Base-by-base conservation (phyloP, 2,797 vertebrate species). In the Cheracebus regulus region DNA sequence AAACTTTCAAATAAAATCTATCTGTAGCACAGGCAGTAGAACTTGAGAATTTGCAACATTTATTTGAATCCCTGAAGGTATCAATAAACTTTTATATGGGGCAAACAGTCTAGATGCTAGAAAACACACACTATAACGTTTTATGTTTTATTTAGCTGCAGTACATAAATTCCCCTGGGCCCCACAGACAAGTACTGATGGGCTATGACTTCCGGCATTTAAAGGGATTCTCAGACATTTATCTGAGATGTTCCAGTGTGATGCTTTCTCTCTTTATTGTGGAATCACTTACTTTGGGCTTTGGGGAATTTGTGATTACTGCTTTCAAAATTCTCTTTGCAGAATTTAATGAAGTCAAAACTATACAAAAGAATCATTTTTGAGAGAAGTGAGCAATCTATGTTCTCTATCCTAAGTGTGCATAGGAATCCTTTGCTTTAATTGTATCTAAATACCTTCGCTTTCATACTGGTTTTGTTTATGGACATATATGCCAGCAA, bases 81-180 rank as follows among this genome's bases (percentile, higher is more conserved):
- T 64, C n/a, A 80, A 64, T 87, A 92, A 96, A 97, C 96, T 87
- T 89, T 97, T 95, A 57, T 89, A 33, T 44, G 93, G 94, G 90
- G 81, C 44, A 91, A 96, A 73, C 85, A 52, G 39, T 78, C 50
- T 44, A 90, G 95, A 95, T 57, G 64, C 39, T 57, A 7, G 79
- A 81, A 79, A 57, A 90, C 15, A 67, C 41, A 20, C 12, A 15
- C 36, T 64, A 1, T 84, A 73, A 81, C 1, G 41, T 80, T 87
- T 95, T 82, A 83, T 39, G 73, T 52, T 79, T 89, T 86, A 84
- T 92, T 95, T 75, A 82, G 85, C 87, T 90, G 48, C n/a, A 10
- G 83, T 28, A 64, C 46, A 72, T 84, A 75, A 52, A 84, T 92
- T 90, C 83, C 88, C 44, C 4, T 0, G 2, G 46, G 55, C 72